These are phyloP conservation scores for Periophthalmus modestus DNA, from an alignment of 2,113 vertebrate genomes.

Conservation along the genomic window DNA sequence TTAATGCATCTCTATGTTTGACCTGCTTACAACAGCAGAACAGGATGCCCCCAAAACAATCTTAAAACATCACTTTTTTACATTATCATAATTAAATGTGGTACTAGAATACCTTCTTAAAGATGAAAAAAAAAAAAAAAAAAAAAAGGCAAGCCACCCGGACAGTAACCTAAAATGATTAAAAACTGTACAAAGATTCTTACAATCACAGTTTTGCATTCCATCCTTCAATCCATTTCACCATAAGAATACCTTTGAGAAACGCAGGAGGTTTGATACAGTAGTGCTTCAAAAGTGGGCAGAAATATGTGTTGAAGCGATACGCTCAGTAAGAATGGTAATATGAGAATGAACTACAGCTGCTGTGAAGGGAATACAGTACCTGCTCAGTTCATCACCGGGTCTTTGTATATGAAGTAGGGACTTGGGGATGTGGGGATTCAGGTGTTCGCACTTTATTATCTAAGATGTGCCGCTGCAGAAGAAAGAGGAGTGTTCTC, in stretches of 20 bases:
- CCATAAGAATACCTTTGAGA: conserved; percentile 18
- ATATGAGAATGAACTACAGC: conserved; percentile 30
- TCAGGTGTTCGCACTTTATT: conserved; percentile 25
- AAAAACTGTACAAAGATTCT: background rate
- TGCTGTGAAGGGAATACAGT: conserved; percentile 12
- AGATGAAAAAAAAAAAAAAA: no score
- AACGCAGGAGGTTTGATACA: conserved; percentile 9
- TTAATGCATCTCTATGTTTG: background rate
- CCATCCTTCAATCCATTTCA: background rate
- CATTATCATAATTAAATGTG: background rate
- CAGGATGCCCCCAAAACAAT: background rate
- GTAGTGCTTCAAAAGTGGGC: conserved; percentile 3
- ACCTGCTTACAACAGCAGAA: background rate
- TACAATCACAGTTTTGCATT: background rate
- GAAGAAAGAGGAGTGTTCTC: conserved; percentile 19
- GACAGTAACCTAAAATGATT: background rate
- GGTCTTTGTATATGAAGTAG: conserved; percentile 7
- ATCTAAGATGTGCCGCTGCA: conserved; percentile 28
- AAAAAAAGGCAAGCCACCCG: background rate
- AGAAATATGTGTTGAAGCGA: conserved; percentile 15
- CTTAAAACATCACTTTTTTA: background rate
- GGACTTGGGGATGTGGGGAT: conserved; percentile 20
- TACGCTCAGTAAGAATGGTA: conserved; percentile 10
- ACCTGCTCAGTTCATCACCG: conserved; percentile 7
- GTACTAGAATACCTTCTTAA: background rate